phyloP scores from a whole-genome alignment of 2,113 vertebrate genomes.

The Chunga burmeisteri region DNA sequence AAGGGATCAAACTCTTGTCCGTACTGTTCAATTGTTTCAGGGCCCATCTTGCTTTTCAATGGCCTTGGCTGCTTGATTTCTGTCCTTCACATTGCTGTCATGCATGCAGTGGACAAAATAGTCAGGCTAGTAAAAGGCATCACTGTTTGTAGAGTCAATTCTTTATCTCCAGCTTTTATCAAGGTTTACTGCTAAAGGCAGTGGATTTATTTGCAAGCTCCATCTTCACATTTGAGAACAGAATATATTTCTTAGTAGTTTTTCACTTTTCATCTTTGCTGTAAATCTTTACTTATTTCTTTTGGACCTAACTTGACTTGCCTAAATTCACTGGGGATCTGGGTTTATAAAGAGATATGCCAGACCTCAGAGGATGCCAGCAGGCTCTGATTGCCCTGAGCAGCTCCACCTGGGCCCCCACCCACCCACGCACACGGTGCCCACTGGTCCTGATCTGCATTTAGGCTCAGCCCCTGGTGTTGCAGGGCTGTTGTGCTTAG shows the following conservation, averaged over 20 bases:
- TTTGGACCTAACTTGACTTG: background rate
- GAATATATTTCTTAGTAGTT: background rate
- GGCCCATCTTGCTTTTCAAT: slow-evolving; percentile 1
- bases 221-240: background rate
- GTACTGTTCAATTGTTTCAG: background rate
- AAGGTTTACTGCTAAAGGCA: background rate
- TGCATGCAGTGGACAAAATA: background rate
- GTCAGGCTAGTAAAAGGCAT: background rate
- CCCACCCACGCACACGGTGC: rapidly evolving
- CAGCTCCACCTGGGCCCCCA: background rate
- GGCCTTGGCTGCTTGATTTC: background rate
- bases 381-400: background rate
- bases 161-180: background rate
- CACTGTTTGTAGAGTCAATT: background rate
- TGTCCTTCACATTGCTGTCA: background rate
- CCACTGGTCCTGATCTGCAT: background rate
- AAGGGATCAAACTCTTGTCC: background rate
- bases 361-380: background rate
- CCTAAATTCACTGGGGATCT: background rate
- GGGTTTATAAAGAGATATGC: background rate
- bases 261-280: background rate
- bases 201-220: background rate
- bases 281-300: background rate
- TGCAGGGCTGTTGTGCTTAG: background rate
- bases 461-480: background rate